phyloP scores from a whole-genome alignment of 2,888 invertebrate species.

The Hypomecis punctinalis region DNA sequence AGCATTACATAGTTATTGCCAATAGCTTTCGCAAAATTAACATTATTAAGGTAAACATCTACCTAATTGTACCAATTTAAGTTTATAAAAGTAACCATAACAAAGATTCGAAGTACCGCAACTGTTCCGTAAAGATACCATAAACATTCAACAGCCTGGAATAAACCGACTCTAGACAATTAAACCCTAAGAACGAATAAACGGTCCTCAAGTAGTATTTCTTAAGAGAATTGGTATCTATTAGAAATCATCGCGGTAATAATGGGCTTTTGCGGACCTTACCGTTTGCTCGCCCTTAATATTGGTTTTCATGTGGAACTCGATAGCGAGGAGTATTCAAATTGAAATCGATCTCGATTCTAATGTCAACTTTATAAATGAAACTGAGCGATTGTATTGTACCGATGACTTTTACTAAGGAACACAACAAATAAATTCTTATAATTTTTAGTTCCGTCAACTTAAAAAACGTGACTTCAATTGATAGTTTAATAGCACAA shows the following conservation, averaged over 20 bases:
- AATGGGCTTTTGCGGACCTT: slow-evolving; percentile 57
- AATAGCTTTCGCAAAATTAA: too few species aligned
- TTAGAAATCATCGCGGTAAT: slow-evolving; percentile 63
- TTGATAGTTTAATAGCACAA: too few species aligned
- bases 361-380: not conserved
- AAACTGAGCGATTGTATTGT: not conserved
- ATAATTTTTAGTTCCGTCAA: too few species aligned
- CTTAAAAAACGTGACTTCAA: too few species aligned
- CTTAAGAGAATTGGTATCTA: slow-evolving; percentile 57
- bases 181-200: slow-evolving; percentile 27
- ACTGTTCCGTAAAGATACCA: slow-evolving; percentile 14
- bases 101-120: not conserved
- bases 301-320: slow-evolving; percentile 33
- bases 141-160: slow-evolving; percentile 33
- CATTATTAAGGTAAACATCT: too few species aligned
- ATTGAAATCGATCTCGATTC: too few species aligned
- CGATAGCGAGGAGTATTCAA: slow-evolving; percentile 47
- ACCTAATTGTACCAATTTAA: too few species aligned
- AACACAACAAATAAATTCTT: too few species aligned
- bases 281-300: slow-evolving; percentile 43
- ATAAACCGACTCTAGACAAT: slow-evolving; percentile 32
- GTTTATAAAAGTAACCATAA: too few species aligned
- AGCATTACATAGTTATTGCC: too few species aligned
- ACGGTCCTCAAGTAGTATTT: slow-evolving; percentile 40
- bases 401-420: too few species aligned